phyloP scores from a whole-genome alignment of 2,888 invertebrate species.

The Lithophane leautieri region DNA sequence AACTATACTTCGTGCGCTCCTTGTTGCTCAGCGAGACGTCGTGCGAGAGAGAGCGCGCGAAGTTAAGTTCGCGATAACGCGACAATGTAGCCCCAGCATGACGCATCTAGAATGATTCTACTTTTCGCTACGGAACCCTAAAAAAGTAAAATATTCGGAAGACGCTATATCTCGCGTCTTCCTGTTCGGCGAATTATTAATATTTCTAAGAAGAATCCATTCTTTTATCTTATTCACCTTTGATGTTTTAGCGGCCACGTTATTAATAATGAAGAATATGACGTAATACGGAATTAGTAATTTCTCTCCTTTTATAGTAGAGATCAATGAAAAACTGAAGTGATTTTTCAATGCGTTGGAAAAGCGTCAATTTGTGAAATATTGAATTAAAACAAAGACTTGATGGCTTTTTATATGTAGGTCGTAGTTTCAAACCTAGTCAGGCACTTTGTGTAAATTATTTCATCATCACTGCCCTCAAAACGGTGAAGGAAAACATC shows the following conservation, averaged over 20 bases:
- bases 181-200: constrained; percentile 39
- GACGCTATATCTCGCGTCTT: constrained; percentile 3
- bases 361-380: neutral
- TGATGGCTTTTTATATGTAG: neutral
- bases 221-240: constrained; percentile 48
- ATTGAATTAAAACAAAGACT: neutral
- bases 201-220: constrained; percentile 27
- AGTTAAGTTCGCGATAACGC: too few species aligned
- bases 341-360: neutral
- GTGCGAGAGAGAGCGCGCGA: too few species aligned
- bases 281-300: constrained; percentile 2
- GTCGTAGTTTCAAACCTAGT: too few species aligned
- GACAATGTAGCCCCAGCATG: too few species aligned
- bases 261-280: constrained; percentile 19
- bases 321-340: constrained; percentile 32
- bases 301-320: constrained; percentile 38
- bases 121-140: constrained; percentile 16
- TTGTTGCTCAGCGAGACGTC: too few species aligned
- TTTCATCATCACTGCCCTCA: too few species aligned
- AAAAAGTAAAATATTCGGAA: constrained; percentile 29
- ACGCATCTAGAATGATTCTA: neutral
- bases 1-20: too few species aligned
- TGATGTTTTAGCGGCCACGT: constrained; percentile 32
- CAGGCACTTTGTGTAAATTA: too few species aligned
- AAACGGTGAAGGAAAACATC: too few species aligned